These are phyloP conservation scores for Apocrypta bakeri DNA, from an alignment of 1,140 invertebrate genomes.

Conservation along the genomic window DNA sequence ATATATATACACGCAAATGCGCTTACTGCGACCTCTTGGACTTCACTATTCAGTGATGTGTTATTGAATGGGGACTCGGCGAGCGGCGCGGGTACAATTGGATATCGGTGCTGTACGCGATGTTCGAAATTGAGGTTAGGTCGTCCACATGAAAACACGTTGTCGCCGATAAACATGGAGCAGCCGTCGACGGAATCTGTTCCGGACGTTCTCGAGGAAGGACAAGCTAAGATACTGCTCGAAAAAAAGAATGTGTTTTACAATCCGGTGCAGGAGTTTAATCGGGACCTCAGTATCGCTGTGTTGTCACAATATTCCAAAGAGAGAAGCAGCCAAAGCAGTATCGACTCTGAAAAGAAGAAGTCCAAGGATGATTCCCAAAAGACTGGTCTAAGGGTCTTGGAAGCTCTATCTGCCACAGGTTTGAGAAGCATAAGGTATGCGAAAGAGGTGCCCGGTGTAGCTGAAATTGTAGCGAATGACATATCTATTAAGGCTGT, in stretches of 20 bases:
- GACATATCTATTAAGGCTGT: slow-evolving; percentile 94
- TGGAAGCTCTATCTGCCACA: slow-evolving; percentile 96
- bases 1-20: too few relatives aligned
- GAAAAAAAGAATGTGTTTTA: slow-evolving; percentile 90
- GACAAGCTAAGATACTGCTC: slow-evolving; percentile 82
- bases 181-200: neutral
- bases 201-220: slow-evolving; percentile 78
- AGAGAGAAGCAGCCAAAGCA: slow-evolving; percentile 53
- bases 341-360: slow-evolving; percentile 51
- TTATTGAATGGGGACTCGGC: too few relatives aligned
- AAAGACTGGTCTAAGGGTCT: slow-evolving; percentile 81
- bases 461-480: slow-evolving; percentile 93
- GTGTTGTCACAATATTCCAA: slow-evolving; percentile 70
- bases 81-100: too few relatives aligned
- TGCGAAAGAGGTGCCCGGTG: slow-evolving; percentile 91
- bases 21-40: neutral
- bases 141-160: neutral
- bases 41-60: neutral
- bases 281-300: slow-evolving; percentile 87
- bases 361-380: slow-evolving; percentile 47
- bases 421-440: slow-evolving; percentile 97
- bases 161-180: slow-evolving; percentile 31
- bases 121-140: slow-evolving; percentile 5
- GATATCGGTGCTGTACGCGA: neutral
- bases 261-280: slow-evolving; percentile 98